These are phyloP conservation scores for Denticeps clupeoides DNA, from an alignment of 2,797 vertebrate species.

Conservation along the genomic window DNA sequence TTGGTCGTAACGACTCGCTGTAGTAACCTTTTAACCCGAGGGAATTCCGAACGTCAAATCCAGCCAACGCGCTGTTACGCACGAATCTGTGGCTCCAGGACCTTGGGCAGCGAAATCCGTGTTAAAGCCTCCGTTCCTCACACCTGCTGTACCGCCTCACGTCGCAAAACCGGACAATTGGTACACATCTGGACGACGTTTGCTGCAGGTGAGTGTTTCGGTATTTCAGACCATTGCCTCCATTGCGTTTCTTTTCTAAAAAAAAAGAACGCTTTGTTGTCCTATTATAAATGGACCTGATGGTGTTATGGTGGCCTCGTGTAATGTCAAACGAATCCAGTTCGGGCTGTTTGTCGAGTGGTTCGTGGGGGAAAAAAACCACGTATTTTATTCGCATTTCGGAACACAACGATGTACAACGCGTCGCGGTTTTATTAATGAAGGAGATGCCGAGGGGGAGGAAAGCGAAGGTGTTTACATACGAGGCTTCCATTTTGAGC, in stretches of 20 bases:
- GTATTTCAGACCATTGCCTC: too few relatives aligned
- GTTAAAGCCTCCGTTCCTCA: too few relatives aligned
- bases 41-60: too few relatives aligned
- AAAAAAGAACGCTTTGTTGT: too few relatives aligned
- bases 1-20: too few relatives aligned
- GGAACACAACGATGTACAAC: slow-evolving; percentile 4
- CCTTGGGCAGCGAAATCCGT: slow-evolving; percentile 28
- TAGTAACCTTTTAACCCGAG: too few relatives aligned
- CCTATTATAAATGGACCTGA: too few relatives aligned
- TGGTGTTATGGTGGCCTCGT: too few relatives aligned
- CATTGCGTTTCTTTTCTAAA: not conserved
- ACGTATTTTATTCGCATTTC: not conserved
- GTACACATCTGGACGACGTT: slow-evolving; percentile 13
- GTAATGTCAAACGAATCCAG: too few relatives aligned
- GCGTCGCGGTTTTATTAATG: slow-evolving; percentile 13
- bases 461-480: slow-evolving; percentile 36
- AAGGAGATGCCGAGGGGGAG: slow-evolving; percentile 16
- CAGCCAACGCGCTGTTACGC: too few relatives aligned
- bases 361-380: not conserved
- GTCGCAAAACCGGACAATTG: slow-evolving; percentile 10
- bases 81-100: slow-evolving; percentile 29
- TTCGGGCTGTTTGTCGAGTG: not conserved
- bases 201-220: slow-evolving; percentile 22
- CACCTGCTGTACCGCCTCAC: too few relatives aligned
- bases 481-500: slow-evolving; percentile 64